These are phyloP conservation scores for Melinopterus prodromus DNA, from an alignment of 2,888 invertebrate genomes.

Conservation along the genomic window DNA sequence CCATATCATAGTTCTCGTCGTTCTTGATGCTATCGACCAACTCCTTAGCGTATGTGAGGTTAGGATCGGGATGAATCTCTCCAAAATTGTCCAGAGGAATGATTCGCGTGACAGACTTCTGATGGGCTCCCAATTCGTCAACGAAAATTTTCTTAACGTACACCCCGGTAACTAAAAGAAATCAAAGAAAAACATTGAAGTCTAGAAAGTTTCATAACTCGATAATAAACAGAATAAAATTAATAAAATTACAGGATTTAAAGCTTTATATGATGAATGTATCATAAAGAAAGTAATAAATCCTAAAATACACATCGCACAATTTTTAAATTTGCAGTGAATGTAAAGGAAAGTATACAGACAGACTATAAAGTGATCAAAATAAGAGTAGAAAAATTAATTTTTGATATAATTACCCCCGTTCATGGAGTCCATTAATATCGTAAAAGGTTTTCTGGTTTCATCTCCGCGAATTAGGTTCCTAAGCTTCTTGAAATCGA, in stretches of 20 bases:
- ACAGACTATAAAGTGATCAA: too few species aligned
- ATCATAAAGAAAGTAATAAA: neutral
- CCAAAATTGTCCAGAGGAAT: constrained; percentile 94
- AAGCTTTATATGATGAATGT: too few species aligned
- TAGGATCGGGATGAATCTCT: constrained; percentile 96
- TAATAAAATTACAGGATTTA: neutral
- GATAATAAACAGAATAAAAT: constrained; percentile 16
- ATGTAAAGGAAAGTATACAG: neutral
- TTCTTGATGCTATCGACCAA: constrained; percentile 70
- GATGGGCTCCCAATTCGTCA: constrained; percentile 81
- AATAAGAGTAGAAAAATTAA: neutral
- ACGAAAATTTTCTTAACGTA: constrained; percentile 91
- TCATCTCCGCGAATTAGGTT: constrained; percentile 74
- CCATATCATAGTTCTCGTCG: constrained; percentile 74
- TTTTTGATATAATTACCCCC: constrained; percentile 72
- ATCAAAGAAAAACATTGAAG: constrained; percentile 11
- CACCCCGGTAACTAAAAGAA: constrained; percentile 87
- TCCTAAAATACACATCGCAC: neutral
- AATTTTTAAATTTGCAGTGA: neutral
- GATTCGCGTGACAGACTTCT: constrained; percentile 72
- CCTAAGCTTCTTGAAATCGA: constrained; percentile 88
- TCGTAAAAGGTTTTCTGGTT: constrained; percentile 75
- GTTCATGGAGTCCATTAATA: constrained; percentile 93
- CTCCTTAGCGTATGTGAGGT: constrained; percentile 84
- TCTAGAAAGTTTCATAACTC: neutral